Conservation (phyloP, 2,888 invertebrate genomes). For the Buathra laborator region DNA sequence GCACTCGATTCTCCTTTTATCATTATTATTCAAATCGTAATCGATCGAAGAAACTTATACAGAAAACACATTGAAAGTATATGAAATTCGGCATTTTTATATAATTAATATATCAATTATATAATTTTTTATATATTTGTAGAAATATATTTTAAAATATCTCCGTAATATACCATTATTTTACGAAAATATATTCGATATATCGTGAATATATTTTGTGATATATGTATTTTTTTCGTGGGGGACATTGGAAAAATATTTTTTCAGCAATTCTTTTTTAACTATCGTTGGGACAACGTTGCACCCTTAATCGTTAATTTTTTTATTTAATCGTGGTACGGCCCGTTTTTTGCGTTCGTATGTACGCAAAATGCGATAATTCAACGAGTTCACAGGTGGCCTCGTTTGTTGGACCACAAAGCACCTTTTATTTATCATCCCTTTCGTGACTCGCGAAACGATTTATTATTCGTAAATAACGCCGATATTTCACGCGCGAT, state of each 20-base stretch:
- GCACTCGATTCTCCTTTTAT: constrained; percentile 13
- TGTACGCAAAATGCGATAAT: neutral
- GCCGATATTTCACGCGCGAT: constrained; percentile 61
- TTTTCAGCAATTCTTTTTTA: neutral
- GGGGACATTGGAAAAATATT: neutral
- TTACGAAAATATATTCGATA: no score
- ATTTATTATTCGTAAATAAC: constrained; percentile 55
- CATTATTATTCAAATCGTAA: constrained; percentile 39
- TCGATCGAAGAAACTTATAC: neutral
- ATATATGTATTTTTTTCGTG: neutral
- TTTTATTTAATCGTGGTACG: neutral
- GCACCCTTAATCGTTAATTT: neutral
- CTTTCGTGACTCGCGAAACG: constrained; percentile 28
- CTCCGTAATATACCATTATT: no score
- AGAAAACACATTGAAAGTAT: no score
- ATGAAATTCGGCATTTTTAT: no score
- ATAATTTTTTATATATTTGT: no score
- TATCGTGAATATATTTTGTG: no score
- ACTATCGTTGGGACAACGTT: neutral
- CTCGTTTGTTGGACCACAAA: constrained; percentile 47
- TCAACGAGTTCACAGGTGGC: constrained; percentile 34
- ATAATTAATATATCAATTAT: no score
- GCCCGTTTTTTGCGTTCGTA: neutral
- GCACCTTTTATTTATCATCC: constrained; percentile 22
- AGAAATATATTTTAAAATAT: no score